Base-by-base conservation (phyloP, 2,888 invertebrate species). In the Sesamia inferens region DNA sequence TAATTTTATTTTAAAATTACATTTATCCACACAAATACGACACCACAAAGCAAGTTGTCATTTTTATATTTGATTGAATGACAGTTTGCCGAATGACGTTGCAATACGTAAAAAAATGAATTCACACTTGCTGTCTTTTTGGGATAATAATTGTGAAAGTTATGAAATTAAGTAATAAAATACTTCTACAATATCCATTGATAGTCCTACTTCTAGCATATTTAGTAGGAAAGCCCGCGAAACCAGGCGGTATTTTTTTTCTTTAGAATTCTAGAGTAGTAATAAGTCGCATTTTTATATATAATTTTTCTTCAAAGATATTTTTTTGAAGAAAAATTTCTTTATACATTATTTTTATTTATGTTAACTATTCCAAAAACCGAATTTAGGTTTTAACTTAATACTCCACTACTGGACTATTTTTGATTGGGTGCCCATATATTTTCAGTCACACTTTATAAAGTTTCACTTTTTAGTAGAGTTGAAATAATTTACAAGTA, bases 1-100 rank as follows among this genome's bases (percentile, higher is more conserved):
- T 84, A 84, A 87, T 89, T 89, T 88, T 88, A 88, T 88, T 82
- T 88, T 89, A 90, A 92, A 92, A 92, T 91, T 92, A 92, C 92
- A 93, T 94, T 86, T 90, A 93, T 86, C 88, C 90, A 91, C 91
- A 91, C 89, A 92, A 92, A 93, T 90, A 91, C 91, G 90, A 94
- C 91, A 92, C 90, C 90, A 93, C 92, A 91, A 90, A 91, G 87
- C 92, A 81, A 90, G 88, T 90, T 93, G 91, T 92, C 93, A 93
- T 92, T 91, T 90, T 89, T 76, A 85, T 24, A 55, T 88, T 88
- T 87, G 83, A 74, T 88, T 90, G 85, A 48, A 16, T 48, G 48
- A 83, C 85, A 85, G 83, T 72, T 83, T 68, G 57, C 48, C 31
- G 67, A 71, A 14, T 79, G 76, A 79, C 78, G 76, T 84, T 87